Conservation (phyloP, 2,113 vertebrate genomes). For the Camarhynchus parvulus region DNA sequence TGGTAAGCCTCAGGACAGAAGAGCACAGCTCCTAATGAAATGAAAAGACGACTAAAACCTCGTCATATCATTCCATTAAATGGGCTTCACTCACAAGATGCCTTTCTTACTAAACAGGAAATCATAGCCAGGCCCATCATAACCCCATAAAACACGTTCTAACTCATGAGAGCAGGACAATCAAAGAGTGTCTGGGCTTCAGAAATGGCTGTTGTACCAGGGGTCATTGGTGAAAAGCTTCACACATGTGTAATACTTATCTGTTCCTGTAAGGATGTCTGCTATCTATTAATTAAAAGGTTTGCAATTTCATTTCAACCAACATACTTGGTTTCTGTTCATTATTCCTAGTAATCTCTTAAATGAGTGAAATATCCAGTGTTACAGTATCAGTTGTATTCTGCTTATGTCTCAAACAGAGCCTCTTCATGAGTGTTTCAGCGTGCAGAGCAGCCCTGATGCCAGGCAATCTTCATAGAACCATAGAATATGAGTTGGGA, state of each 20-base stretch:
- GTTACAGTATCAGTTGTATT: not conserved
- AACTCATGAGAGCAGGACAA: not conserved
- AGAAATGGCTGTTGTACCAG: not conserved
- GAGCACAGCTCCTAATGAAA: not conserved
- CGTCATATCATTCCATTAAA: not conserved
- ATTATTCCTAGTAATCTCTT: not conserved
- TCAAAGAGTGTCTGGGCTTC: not conserved
- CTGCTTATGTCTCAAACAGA: not conserved
- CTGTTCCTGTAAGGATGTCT: not conserved
- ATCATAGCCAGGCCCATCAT: not conserved
- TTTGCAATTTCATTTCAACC: not conserved
- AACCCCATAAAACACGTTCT: not conserved
- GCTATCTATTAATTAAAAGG: not conserved
- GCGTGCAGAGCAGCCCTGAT: accelerated
- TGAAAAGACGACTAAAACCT: not conserved
- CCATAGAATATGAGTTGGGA: not conserved
- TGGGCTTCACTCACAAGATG: not conserved
- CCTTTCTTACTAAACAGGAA: not conserved
- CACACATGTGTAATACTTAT: accelerated
- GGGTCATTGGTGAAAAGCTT: not conserved
- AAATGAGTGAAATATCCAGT: not conserved
- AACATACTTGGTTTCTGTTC: not conserved
- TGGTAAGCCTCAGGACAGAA: not conserved
- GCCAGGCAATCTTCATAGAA: not conserved
- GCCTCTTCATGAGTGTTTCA: not conserved